Base-by-base conservation (phyloP, 2,113 vertebrate genomes). In the Sardina pilchardus region DNA sequence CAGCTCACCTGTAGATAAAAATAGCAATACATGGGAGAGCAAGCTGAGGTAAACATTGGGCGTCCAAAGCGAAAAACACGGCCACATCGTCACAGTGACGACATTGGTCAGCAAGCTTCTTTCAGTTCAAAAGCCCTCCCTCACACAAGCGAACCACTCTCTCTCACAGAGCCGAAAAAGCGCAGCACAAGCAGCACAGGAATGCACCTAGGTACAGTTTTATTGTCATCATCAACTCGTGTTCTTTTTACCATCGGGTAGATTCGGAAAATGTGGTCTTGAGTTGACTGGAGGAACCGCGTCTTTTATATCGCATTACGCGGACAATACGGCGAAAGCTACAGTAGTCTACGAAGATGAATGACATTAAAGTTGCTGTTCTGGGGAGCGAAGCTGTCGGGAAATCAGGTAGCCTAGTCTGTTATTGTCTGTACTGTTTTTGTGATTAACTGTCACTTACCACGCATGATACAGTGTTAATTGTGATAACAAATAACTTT, bases 401-500 rank as follows among this genome's bases (percentile, higher is more conserved):
- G 1, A 97, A 97, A 87, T 97, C 97, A 86, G 96, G 96, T 97
- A 91, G 91, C 92, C 86, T 97, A 91, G 91, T 92, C 86, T 71
- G 30, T 78, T 19, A 78, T 36, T 7, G 26, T 21, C 43, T 21
- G 30, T 47, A 59, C 48, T 21, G 71, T 78, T 1, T 78, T 34
- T 78, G 4, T 59, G 47, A 17, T 26, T 42, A 45, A 44, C 3
- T 26, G 14, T 36, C n/a, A 67, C 7, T 67, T 5, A 44, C 0
- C 82, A 39, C 44, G 2, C 50, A 34, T 75, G 34, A 26, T 12
- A 24, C 42, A 36, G 36, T 16, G 30, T 21, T 8, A n/a, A 63
- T 63, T 63, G 24, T 63, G 21, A 0, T 7, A 26, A 63, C n/a
- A 36, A 0, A 16, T 75, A 5, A 39, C 1, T 78, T 78, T 78